Conservation (phyloP, 2,797 vertebrate genomes). For the Diceros bicornis region DNA sequence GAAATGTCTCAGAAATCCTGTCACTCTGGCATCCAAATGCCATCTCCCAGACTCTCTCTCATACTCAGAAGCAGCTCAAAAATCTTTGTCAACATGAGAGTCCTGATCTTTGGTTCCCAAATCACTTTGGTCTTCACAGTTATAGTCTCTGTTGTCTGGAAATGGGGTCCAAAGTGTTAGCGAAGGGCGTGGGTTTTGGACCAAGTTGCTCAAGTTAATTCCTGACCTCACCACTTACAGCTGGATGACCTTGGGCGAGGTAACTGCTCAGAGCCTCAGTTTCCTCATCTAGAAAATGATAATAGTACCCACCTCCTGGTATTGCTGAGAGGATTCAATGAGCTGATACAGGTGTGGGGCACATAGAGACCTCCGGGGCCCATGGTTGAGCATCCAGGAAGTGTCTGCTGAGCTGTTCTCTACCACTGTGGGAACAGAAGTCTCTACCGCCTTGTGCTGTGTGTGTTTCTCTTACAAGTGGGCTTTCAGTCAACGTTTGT, state of each 20-base stretch:
- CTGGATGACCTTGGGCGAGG: neutral
- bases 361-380: neutral
- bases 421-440: neutral
- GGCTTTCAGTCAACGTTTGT: neutral
- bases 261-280: neutral
- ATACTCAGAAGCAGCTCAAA: slow-evolving; percentile 51
- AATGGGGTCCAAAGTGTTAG: neutral
- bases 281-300: neutral
- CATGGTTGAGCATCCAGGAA: neutral
- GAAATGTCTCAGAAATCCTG: slow-evolving; percentile 62
- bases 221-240: neutral
- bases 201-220: neutral
- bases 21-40: slow-evolving; percentile 43
- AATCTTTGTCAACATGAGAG: slow-evolving; percentile 32
- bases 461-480: neutral
- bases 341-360: neutral
- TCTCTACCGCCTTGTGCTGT: neutral
- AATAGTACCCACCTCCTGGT: neutral
- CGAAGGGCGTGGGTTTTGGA: neutral
- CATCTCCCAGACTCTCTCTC: slow-evolving; percentile 41
- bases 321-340: neutral
- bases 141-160: slow-evolving; percentile 13
- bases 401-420: neutral
- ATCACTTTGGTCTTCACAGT: neutral
- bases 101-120: slow-evolving; percentile 63